phyloP scores from a whole-genome alignment of 92 coral and sea anemone species.

The Umimayanthus chanpuru region DNA sequence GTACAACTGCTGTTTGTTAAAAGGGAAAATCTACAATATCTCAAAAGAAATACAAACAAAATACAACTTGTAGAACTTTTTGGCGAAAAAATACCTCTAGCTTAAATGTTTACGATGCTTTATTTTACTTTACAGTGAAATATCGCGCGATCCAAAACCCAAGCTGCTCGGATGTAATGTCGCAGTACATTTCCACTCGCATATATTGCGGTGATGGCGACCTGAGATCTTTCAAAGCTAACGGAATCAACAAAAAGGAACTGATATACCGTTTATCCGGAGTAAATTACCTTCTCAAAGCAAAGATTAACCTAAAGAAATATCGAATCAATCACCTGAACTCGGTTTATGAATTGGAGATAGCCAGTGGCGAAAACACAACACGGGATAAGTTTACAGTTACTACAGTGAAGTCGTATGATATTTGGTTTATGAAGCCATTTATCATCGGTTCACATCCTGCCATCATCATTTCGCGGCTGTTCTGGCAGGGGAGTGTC shows the following conservation, averaged over 20 bases:
- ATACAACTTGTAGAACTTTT: not conserved
- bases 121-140: constrained; percentile 22
- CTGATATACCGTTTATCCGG: not conserved
- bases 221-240: not conserved
- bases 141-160: not conserved
- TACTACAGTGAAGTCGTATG: not conserved
- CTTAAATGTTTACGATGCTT: not conserved
- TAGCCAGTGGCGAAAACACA: not conserved
- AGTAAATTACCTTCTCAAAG: constrained; percentile 19
- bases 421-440: constrained; percentile 30
- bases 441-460: not conserved
- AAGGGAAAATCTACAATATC: not conserved
- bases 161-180: not conserved
- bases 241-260: not conserved
- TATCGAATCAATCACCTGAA: not conserved
- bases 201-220: not conserved
- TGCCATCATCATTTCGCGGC: not conserved
- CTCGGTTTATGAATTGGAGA: constrained; percentile 15
- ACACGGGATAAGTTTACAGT: not conserved
- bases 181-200: not conserved
- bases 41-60: not conserved
- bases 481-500: not conserved
- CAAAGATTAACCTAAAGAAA: not conserved
- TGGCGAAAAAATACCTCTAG: not conserved
- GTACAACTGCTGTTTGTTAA: not conserved